Conservation (phyloP, 1,140 invertebrate genomes). For the Diorhabda carinulata region DNA sequence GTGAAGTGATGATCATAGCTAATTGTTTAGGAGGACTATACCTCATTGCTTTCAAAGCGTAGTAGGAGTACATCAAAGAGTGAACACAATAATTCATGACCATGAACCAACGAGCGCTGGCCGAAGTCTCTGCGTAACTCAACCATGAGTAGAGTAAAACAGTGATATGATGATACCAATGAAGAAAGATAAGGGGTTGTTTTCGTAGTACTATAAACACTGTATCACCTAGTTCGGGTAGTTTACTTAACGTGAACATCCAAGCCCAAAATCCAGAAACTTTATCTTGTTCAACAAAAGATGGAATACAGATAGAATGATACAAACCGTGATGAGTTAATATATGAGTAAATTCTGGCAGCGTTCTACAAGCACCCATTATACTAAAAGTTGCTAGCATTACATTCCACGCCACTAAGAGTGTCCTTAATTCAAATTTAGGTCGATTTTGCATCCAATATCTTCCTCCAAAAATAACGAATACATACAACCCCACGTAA, state of each 20-base stretch:
- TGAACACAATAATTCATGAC: slow-evolving; percentile 99
- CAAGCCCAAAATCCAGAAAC: slow-evolving; percentile 95
- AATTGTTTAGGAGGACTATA: slow-evolving; percentile 80
- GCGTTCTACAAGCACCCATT: slow-evolving; percentile 80
- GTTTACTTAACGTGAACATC: slow-evolving; percentile 91
- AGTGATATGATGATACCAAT: slow-evolving; percentile 91
- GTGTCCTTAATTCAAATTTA: slow-evolving; percentile 79
- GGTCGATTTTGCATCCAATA: slow-evolving; percentile 87
- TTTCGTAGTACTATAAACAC: slow-evolving; percentile 95
- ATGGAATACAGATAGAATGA: slow-evolving; percentile 90
- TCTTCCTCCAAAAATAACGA: slow-evolving; percentile 89
- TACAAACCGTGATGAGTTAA: slow-evolving; percentile 85
- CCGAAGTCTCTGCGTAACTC: slow-evolving; percentile 93
- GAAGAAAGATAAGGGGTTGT: slow-evolving; percentile 95
- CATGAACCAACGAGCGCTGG: slow-evolving; percentile 95
- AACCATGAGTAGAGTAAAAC: slow-evolving; percentile 96
- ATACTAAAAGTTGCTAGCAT: slow-evolving; percentile 90
- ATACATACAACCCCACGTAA: slow-evolving; percentile 86
- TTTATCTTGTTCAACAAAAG: slow-evolving; percentile 82
- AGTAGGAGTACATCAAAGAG: slow-evolving; percentile 97
- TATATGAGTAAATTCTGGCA: slow-evolving; percentile 83
- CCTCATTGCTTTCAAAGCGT: slow-evolving; percentile 84
- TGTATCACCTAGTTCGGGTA: slow-evolving; percentile 95
- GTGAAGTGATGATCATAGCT: slow-evolving; percentile 87
- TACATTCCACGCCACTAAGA: slow-evolving; percentile 88